Conservation (phyloP, 2,888 invertebrate species). For the Caenorhabditis panamensis region DNA sequence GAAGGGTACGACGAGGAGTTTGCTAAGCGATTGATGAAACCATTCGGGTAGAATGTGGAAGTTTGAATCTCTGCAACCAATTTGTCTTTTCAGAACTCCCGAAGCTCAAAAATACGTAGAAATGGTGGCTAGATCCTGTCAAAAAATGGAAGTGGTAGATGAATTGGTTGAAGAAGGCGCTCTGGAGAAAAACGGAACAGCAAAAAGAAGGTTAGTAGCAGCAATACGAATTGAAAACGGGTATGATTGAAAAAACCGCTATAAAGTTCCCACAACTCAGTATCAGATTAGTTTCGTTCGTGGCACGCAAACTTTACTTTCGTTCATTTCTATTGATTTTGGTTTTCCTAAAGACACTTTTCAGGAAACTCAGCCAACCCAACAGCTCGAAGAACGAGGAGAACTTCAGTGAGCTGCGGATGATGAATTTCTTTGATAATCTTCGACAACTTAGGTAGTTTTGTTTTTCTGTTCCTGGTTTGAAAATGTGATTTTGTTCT, state of each 20-base stretch:
- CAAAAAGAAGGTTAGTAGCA: too few species aligned
- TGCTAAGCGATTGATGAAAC: neutral
- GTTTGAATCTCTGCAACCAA: neutral
- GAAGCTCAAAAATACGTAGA: neutral
- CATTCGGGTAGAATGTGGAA: too few species aligned
- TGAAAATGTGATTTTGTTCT: neutral
- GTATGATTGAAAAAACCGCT: too few species aligned
- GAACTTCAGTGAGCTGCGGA: neutral
- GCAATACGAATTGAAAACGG: too few species aligned
- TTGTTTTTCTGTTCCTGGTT: too few species aligned
- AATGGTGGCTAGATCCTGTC: constrained; percentile 11
- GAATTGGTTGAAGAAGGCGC: neutral
- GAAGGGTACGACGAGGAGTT: too few species aligned
- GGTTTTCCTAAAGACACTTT: neutral
- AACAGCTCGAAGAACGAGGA: neutral
- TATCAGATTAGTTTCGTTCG: too few species aligned
- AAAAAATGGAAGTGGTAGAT: neutral
- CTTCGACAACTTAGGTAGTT: neutral
- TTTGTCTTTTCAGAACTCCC: neutral
- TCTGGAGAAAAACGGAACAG: neutral
- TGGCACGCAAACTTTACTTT: too few species aligned
- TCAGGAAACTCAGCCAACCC: neutral
- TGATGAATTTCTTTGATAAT: constrained; percentile 6
- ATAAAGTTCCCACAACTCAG: too few species aligned
- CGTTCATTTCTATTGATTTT: neutral